Percentiles rank a stretch among this genome's conserved stretches.
phyloP scores from a whole-genome alignment of 2,888 invertebrate species.

The Ochropleura leucogaster region DNA sequence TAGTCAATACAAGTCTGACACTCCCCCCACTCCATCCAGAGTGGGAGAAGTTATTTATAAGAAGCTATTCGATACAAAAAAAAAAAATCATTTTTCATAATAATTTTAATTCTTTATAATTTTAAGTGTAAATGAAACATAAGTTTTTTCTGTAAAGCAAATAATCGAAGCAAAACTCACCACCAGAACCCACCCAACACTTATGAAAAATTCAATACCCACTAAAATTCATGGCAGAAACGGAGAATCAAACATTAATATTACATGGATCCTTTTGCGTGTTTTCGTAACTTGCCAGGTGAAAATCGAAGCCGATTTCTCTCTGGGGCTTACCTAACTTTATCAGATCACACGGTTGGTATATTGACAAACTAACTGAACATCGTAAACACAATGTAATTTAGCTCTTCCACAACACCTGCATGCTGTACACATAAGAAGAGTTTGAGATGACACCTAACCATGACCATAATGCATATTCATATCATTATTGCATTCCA shows the following conservation, averaged over 20 bases:
- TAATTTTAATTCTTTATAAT: no score
- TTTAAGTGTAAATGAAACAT: background rate
- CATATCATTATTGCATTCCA: no score
- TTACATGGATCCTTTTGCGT: conserved; percentile 9
- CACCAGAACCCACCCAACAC: no score
- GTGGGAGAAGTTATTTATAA: no score
- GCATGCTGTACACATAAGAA: background rate
- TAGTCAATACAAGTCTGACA: no score
- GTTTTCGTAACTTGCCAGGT: conserved; percentile 22
- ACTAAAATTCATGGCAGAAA: background rate
- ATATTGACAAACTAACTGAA: conserved; percentile 54
- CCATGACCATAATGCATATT: no score
- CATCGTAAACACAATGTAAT: conserved; percentile 24
- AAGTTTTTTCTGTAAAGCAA: background rate
- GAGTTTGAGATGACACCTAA: no score
- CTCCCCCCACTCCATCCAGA: no score
- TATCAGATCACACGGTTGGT: conserved; percentile 32
- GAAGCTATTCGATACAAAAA: no score
- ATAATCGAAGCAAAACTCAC: background rate
- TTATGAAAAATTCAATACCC: conserved; percentile 2
- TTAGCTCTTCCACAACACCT: background rate
- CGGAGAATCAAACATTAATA: conserved; percentile 2
- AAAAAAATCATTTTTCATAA: no score
- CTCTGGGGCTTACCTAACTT: conserved; percentile 19
- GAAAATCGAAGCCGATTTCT: conserved; percentile 27